phyloP scores from a whole-genome alignment of 2,797 vertebrate genomes.

The Onychomys leucogaster region DNA sequence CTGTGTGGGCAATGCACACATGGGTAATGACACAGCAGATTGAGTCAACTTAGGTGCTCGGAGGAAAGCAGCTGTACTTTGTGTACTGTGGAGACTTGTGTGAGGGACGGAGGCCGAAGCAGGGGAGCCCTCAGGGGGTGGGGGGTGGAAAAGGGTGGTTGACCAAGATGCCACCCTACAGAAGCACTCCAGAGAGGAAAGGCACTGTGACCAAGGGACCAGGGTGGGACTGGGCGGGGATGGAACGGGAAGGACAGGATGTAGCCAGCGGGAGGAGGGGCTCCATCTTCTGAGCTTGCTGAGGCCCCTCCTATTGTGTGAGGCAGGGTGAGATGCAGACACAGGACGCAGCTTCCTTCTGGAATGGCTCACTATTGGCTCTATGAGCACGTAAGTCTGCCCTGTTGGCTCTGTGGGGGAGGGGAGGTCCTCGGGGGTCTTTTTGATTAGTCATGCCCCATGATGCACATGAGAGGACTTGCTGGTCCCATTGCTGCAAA shows the following conservation, averaged over 20 bases:
- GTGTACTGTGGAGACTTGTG: constrained; percentile 51
- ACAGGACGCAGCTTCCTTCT: not conserved
- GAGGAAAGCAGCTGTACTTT: constrained; percentile 80
- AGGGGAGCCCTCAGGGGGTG: not conserved
- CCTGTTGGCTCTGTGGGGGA: not conserved
- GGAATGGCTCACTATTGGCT: not conserved
- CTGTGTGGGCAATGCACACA: constrained; percentile 81
- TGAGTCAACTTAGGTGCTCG: constrained; percentile 83
- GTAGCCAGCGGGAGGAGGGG: not conserved
- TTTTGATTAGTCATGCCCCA: not conserved
- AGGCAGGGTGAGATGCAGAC: not conserved
- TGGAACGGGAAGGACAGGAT: not conserved
- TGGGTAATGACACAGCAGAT: constrained; percentile 86
- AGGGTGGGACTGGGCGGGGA: not conserved
- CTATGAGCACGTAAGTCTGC: not conserved
- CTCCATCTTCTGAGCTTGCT: not conserved
- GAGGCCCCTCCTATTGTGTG: not conserved
- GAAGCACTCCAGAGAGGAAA: not conserved
- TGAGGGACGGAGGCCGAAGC: not conserved
- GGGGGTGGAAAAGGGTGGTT: not conserved
- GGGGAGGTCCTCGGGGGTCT: too few relatives aligned
- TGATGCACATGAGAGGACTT: not conserved
- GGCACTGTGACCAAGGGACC: not conserved
- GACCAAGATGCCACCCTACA: not conserved
- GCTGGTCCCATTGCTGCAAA: not conserved